These are phyloP conservation scores for Corythoichthys intestinalis DNA, from an alignment of 2,113 vertebrate species.

Conservation along the genomic window DNA sequence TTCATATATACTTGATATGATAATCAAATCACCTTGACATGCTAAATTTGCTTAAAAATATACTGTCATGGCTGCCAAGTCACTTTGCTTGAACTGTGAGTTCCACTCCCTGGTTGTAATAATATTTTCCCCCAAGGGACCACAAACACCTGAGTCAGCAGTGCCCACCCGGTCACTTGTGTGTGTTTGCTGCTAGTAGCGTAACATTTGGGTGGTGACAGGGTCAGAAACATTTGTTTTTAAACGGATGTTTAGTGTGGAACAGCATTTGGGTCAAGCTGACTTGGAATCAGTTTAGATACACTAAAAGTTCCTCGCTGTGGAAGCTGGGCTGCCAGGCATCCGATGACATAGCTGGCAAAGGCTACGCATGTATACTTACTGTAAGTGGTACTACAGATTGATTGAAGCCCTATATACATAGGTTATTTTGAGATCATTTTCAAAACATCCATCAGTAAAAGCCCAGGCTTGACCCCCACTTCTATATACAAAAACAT, in stretches of 20 bases:
- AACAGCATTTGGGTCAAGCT: not conserved
- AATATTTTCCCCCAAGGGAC: conserved; percentile 2
- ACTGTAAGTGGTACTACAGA: too few species aligned
- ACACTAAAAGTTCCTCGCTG: too few species aligned
- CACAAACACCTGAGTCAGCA: not conserved
- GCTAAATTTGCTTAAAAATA: conserved; percentile 4
- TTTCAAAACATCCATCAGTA: too few species aligned
- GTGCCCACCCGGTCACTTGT: not conserved
- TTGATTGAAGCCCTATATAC: too few species aligned
- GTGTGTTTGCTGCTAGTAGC: not conserved
- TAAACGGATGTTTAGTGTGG: not conserved
- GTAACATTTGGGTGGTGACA: not conserved
- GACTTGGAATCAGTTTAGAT: not conserved
- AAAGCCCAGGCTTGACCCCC: too few species aligned
- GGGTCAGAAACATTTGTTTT: not conserved
- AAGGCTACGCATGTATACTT: too few species aligned
- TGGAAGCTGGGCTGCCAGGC: too few species aligned
- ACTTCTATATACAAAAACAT: too few species aligned
- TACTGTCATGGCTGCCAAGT: conserved; percentile 12
- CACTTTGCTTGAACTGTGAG: conserved; percentile 29
- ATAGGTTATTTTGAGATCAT: too few species aligned
- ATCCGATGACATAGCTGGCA: too few species aligned
- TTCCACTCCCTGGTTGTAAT: not conserved
- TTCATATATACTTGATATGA: conserved; percentile 15
- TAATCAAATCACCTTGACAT: conserved; percentile 17